Evolutionary conservation across 2,113 vertebrate genomes (phyloP).

Genomic region (Camelus bactrianus): DNA sequence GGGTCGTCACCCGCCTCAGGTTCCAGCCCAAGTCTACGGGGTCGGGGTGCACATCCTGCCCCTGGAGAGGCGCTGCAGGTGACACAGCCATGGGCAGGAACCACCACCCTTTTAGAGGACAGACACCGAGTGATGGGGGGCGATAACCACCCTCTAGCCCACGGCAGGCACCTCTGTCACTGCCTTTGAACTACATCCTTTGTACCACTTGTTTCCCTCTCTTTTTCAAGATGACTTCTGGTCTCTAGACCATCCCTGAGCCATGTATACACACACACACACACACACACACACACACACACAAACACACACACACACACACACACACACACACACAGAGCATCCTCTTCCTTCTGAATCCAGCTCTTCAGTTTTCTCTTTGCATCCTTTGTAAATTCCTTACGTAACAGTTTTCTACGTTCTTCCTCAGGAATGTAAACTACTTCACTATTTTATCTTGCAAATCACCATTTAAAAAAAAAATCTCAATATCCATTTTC

Average conservation of each 20-base stretch:
- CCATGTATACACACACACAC: rapidly evolving
- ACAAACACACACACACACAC: no score
- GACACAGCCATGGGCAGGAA: not conserved
- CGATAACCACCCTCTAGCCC: rapidly evolving
- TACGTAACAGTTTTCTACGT: not conserved
- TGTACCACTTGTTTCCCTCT: not conserved
- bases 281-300: not conserved
- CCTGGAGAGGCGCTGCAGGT: not conserved
- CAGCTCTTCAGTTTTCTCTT: not conserved
- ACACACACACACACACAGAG: not conserved
- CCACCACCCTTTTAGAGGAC: rapidly evolving
- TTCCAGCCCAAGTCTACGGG: no score
- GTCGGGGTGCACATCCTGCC: rapidly evolving
- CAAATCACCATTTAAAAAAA: not conserved
- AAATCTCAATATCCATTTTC: not conserved
- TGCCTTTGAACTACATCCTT: no score
- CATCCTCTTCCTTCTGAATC: not conserved
- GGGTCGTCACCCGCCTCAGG: rapidly evolving
- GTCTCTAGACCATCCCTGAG: not conserved
- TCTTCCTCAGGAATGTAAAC: not conserved
- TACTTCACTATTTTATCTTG: not conserved
- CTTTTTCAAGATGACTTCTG: no score
- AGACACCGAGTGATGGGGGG: rapidly evolving
- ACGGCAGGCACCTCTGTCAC: rapidly evolving
- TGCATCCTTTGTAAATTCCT: no score